These are phyloP conservation scores for Macrotrachela quadricornifera DNA, from an alignment of 1,140 invertebrate genomes.

Conservation along the genomic window DNA sequence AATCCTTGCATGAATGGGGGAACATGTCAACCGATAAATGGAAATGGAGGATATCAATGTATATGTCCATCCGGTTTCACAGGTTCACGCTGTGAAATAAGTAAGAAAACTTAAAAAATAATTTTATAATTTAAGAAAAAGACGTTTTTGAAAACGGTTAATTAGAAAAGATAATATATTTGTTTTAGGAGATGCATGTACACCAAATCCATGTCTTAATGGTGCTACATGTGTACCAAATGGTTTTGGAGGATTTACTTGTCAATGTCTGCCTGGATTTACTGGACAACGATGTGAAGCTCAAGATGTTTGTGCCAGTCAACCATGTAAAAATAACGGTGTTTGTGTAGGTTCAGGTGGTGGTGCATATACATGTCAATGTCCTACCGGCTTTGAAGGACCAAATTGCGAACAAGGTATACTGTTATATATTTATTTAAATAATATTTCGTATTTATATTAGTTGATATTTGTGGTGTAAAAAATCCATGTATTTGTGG, in stretches of 20 bases:
- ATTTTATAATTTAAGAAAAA: background rate
- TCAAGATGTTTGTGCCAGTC: slow-evolving; percentile 14
- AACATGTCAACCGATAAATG: background rate
- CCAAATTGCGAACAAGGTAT: slow-evolving; percentile 10
- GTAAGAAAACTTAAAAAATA: background rate
- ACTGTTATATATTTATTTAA: slow-evolving; percentile 50
- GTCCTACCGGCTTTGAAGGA: slow-evolving; percentile 62
- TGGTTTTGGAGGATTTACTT: slow-evolving; percentile 10
- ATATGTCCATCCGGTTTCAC: slow-evolving; percentile 7
- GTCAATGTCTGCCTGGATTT: slow-evolving; percentile 8
- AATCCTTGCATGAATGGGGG: slow-evolving; percentile 12
- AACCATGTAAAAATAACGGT: slow-evolving; percentile 50
- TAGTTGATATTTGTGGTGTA: background rate
- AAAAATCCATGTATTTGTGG: slow-evolving; percentile 13
- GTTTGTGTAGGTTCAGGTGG: slow-evolving; percentile 2
- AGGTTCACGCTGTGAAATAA: slow-evolving; percentile 1
- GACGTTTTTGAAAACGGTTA: no score
- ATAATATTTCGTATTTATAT: no score
- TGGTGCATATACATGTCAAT: slow-evolving; percentile 49
- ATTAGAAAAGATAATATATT: slow-evolving; percentile 17
- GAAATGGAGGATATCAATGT: slow-evolving; percentile 34
- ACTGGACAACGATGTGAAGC: slow-evolving; percentile 14
- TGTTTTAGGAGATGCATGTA: slow-evolving; percentile 49
- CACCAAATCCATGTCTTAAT: slow-evolving; percentile 34
- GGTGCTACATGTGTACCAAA: slow-evolving; percentile 10